A percentile compares a stretch with the other conserved stretches of the same genome.
Evolutionary conservation across 2,888 invertebrate species (phyloP).

Genomic region (Halictus quadricinctus): DNA sequence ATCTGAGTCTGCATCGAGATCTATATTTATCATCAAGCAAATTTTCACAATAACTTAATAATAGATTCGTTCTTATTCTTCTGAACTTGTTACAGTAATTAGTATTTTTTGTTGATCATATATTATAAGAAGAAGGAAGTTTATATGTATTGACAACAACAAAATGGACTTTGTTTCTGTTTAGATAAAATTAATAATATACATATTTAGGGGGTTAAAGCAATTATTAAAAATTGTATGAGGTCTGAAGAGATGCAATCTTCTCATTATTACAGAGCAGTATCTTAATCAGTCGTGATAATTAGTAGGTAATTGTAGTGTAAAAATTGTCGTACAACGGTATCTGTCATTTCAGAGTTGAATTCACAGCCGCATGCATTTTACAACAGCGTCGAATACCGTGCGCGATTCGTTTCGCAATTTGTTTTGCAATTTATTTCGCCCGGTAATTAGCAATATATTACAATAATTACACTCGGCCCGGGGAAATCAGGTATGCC

Average conservation of each 20-base stretch:
- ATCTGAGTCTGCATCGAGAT: no score
- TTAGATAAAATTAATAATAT: no score
- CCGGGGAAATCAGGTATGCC: not conserved
- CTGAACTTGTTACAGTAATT: no score
- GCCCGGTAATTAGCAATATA: constrained; percentile 26
- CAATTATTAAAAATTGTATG: not conserved
- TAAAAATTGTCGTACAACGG: not conserved
- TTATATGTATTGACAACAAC: no score
- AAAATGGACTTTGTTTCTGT: not conserved
- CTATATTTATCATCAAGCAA: no score
- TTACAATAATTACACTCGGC: constrained; percentile 24
- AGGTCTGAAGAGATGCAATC: not conserved
- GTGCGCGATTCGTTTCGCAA: not conserved
- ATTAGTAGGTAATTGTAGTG: not conserved
- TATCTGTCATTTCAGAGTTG: not conserved
- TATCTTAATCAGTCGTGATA: no score
- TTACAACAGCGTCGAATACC: not conserved
- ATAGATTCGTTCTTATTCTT: no score
- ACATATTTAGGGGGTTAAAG: not conserved
- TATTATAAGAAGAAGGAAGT: no score
- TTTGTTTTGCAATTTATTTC: constrained; percentile 5
- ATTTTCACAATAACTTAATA: no score
- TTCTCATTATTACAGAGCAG: not conserved
- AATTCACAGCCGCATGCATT: not conserved
- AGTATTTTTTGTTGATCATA: no score